Evolutionary conservation across 2,888 invertebrate genomes (phyloP).

Genomic region (Drosophila picticornis): DNA sequence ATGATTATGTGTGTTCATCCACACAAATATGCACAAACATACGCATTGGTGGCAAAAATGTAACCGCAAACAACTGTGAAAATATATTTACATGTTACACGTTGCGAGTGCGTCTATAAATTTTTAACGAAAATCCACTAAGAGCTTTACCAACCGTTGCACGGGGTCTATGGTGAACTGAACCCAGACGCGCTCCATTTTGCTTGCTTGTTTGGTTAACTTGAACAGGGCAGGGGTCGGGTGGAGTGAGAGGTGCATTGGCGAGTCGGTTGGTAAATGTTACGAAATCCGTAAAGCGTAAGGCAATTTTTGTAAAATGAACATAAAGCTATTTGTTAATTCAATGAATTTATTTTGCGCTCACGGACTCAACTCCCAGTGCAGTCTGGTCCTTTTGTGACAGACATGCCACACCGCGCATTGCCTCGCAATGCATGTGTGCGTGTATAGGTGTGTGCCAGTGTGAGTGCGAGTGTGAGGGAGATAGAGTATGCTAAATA

Average conservation of each 20-base stretch:
- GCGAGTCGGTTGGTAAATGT: conserved; percentile 27
- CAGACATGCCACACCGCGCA: conserved; percentile 40
- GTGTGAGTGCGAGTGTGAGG: conserved; percentile 1
- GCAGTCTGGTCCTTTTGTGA: conserved; percentile 25
- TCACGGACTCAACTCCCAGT: neutral
- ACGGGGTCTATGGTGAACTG: conserved; percentile 27
- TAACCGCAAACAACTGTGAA: conserved; percentile 55
- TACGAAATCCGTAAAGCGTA: conserved; percentile 45
- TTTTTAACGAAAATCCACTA: conserved; percentile 73
- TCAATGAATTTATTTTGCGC: conserved; percentile 66
- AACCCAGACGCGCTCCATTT: conserved; percentile 16
- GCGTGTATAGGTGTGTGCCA: conserved; percentile 2
- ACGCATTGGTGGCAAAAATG: conserved; percentile 39
- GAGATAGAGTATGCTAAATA: conserved; percentile 42
- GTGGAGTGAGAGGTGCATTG: neutral
- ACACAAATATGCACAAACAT: neutral
- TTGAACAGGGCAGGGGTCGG: neutral
- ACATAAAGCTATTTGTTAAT: conserved; percentile 75
- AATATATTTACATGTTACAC: conserved; percentile 8
- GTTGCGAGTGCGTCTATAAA: conserved; percentile 43
- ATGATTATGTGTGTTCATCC: neutral
- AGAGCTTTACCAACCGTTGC: conserved; percentile 50
- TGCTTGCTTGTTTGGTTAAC: conserved; percentile 30
- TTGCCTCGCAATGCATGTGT: conserved; percentile 39
- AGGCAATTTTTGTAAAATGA: conserved; percentile 44